Conservation (phyloP, 1,140 invertebrate genomes). For the Brachionus manjavacas region DNA sequence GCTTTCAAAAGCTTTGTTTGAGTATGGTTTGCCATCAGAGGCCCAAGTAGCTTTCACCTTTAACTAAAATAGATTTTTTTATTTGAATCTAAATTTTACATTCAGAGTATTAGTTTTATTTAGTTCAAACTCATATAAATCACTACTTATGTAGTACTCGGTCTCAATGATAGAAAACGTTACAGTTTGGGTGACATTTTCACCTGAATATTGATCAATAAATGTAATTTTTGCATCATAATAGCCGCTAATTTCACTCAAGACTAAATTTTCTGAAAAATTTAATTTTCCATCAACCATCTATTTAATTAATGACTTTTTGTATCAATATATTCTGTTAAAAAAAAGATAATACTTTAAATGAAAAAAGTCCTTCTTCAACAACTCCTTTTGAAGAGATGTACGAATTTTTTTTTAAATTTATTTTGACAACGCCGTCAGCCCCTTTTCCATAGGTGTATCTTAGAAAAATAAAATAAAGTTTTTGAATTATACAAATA, state of each 20-base stretch:
- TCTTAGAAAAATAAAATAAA: not conserved
- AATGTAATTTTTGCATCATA: not conserved
- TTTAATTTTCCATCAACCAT: not conserved
- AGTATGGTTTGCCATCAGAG: not conserved
- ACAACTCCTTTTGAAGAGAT: not conserved
- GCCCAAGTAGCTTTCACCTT: not conserved
- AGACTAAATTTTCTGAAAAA: not conserved
- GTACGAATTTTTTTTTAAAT: not conserved
- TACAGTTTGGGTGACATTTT: not conserved
- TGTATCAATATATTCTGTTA: not conserved
- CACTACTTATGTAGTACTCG: not conserved
- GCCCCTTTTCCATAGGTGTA: constrained; percentile 20
- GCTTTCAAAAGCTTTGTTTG: not conserved
- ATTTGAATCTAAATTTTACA: not conserved
- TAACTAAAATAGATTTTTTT: not conserved
- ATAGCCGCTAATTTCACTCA: not conserved
- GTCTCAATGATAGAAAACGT: not conserved
- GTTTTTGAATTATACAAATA: not conserved
- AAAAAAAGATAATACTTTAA: not conserved
- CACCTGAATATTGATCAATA: not conserved
- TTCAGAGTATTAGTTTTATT: not conserved
- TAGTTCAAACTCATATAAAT: not conserved
- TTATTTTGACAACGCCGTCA: not conserved
- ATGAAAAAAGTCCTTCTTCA: not conserved
- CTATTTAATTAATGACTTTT: not conserved